A percentile compares a stretch with the other conserved stretches of the same genome.
Evolutionary conservation across 2,113 vertebrate genomes (phyloP).

Genomic region (Aphyosemion australe): DNA sequence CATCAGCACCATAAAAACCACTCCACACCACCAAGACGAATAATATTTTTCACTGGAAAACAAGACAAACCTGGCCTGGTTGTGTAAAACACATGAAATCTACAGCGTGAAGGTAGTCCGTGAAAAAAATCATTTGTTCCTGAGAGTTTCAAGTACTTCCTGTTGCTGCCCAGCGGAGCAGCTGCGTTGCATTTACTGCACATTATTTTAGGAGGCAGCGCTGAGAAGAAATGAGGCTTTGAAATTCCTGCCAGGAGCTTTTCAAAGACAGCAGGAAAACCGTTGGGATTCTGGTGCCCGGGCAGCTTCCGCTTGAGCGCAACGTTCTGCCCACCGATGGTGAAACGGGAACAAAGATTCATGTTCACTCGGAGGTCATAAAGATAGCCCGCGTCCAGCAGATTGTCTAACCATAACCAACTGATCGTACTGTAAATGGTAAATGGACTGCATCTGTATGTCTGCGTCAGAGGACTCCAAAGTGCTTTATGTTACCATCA

Average conservation of each 20-base stretch:
- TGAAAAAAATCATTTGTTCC: constrained; percentile 25
- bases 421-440: too few species aligned
- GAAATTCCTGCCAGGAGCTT: constrained; percentile 59
- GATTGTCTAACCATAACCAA: too few species aligned
- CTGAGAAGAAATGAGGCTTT: constrained; percentile 53
- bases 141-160: constrained; percentile 49
- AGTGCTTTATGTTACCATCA: too few species aligned
- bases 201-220: constrained; percentile 60
- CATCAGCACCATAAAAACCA: constrained; percentile 61
- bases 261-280: constrained; percentile 63
- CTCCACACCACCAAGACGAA: background rate
- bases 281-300: constrained; percentile 39
- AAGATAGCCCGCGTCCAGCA: background rate
- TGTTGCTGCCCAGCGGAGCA: constrained; percentile 52
- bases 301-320: constrained; percentile 55
- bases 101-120: background rate
- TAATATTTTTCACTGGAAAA: background rate
- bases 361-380: background rate
- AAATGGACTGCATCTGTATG: too few species aligned
- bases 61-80: background rate
- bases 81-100: constrained; percentile 9
- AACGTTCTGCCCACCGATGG: constrained; percentile 7
- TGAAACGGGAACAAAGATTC: constrained; percentile 7
- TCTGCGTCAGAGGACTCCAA: too few species aligned
- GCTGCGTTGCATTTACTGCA: constrained; percentile 63